Evolutionary conservation across 2,113 vertebrate genomes (phyloP).

Genomic region (Callaeas wilsoni): DNA sequence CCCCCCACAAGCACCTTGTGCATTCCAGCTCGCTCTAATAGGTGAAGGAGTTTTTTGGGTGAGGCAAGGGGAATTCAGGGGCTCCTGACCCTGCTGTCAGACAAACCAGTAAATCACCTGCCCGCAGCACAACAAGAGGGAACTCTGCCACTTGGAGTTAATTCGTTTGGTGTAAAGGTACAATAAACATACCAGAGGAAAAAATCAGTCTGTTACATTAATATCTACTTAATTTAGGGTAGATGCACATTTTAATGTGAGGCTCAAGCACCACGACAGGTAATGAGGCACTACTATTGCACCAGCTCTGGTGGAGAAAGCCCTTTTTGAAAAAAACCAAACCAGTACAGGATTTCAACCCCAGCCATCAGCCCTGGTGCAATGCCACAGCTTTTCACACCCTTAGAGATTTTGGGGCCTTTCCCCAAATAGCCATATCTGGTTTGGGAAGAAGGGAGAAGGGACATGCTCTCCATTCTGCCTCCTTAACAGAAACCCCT

Average conservation of each 20-base stretch:
- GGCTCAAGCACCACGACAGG: not conserved
- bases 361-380: too few relatives aligned
- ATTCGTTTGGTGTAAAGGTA: not conserved
- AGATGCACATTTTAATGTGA: not conserved
- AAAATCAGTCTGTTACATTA: not conserved
- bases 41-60: not conserved
- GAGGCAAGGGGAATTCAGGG: not conserved
- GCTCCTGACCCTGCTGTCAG: not conserved
- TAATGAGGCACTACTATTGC: not conserved
- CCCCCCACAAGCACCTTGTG: not conserved
- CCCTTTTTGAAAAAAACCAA: not conserved
- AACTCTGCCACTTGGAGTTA: not conserved
- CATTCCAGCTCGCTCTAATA: not conserved
- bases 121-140: not conserved
- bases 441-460: not conserved
- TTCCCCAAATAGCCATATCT: not conserved
- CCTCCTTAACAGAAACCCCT: fast-evolving
- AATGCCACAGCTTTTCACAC: not conserved
- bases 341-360: not conserved
- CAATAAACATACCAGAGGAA: not conserved
- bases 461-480: not conserved
- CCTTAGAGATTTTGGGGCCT: not conserved
- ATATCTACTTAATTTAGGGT: not conserved
- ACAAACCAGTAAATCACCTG: not conserved
- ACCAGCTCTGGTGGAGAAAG: not conserved